Evolutionary conservation across 2,113 vertebrate species (phyloP).

Genomic region (Mus spicilegus): DNA sequence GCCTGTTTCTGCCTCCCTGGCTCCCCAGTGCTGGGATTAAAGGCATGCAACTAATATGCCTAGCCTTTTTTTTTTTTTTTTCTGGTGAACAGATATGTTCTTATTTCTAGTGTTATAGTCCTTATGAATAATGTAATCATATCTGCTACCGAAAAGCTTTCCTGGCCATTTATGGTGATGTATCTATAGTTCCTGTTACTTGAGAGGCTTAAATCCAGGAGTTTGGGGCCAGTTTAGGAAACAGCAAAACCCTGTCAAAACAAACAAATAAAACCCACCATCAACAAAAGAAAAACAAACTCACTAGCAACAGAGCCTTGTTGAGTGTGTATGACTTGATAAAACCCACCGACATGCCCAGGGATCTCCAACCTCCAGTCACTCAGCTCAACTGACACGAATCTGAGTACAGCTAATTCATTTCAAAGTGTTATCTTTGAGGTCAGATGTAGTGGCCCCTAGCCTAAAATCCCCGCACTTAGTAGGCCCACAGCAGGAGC

Average conservation of each 20-base stretch:
- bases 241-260: background rate
- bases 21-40: background rate
- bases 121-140: background rate
- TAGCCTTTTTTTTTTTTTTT: background rate
- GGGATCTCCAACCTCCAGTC: background rate
- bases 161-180: too few relatives aligned
- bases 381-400: background rate
- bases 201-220: background rate
- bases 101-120: slow-evolving; percentile 41
- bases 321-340: background rate
- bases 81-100: background rate
- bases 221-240: background rate
- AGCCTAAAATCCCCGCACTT: background rate
- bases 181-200: background rate
- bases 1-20: background rate
- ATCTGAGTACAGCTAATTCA: slow-evolving; percentile 2
- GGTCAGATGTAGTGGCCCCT: background rate
- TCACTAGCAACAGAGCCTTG: background rate
- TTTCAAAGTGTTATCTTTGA: background rate
- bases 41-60: background rate
- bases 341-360: slow-evolving; percentile 6
- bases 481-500: background rate
- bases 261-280: background rate
- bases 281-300: background rate
- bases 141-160: background rate